These are phyloP conservation scores for Diaprepes abbreviatus DNA, from an alignment of 2,888 invertebrate species.

Conservation along the genomic window DNA sequence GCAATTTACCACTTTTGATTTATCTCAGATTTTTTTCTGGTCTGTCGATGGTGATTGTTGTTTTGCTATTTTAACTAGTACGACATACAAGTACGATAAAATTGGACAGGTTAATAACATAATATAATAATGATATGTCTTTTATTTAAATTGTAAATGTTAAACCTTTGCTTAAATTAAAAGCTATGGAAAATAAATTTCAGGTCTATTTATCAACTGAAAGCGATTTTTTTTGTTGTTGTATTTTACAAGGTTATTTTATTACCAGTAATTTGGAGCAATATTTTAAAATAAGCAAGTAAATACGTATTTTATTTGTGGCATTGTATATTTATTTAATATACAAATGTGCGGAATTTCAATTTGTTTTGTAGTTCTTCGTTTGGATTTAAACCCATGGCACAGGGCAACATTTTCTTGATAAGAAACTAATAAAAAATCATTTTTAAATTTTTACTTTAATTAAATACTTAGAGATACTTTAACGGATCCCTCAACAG, in stretches of 20 bases:
- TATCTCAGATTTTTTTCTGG: constrained; percentile 17
- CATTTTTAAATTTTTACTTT: no score
- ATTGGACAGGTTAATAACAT: constrained; percentile 34
- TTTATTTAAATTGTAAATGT: constrained; percentile 12
- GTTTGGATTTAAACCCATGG: no score
- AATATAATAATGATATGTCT: constrained; percentile 33
- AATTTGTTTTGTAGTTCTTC: no score
- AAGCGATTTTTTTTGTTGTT: neutral
- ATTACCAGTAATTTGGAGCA: neutral
- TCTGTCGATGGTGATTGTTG: constrained; percentile 35
- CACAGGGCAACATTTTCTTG: no score
- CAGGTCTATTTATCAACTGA: constrained; percentile 1
- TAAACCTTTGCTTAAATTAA: constrained; percentile 2
- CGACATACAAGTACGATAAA: neutral
- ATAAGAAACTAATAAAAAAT: no score
- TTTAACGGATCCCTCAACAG: no score
- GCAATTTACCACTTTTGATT: constrained; percentile 20
- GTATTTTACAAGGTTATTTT: neutral
- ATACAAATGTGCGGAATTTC: no score
- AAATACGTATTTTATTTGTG: no score
- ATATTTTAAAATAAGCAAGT: neutral
- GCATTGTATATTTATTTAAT: no score
- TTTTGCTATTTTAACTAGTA: constrained; percentile 25
- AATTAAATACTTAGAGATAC: no score
- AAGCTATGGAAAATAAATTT: constrained; percentile 4